Base-by-base conservation (phyloP, 2,888 invertebrate species). In the Drosophila picticornis region DNA sequence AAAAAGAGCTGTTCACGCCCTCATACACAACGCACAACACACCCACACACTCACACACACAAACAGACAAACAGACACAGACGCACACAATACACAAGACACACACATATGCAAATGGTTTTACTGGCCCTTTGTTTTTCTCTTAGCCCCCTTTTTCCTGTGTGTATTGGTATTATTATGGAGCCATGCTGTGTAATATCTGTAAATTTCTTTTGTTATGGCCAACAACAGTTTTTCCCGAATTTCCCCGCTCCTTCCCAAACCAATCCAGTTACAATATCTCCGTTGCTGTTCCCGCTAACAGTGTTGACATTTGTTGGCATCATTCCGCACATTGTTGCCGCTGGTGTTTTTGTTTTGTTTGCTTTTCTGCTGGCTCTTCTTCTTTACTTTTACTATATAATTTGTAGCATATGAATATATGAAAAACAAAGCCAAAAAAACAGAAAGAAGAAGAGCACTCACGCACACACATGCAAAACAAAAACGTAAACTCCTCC, bases 401-500 rank as follows among this genome's bases (percentile, higher is more conserved):
- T 88, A 88, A 88, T 89, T 88, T 90, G 90, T 88, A 87, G 82
- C 89, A 90, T 88, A 90, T 88, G 90, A 89, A 89, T 90, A 88
- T 84, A 86, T 80, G 84, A 79, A 81, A 83, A 80, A 78, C 64
- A 51, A 60, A 74, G 58, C 48, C 32, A 68, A 73, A 71, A 70
- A 46, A 46, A 46, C 4, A 38, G 32, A 13, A 22, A 29, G 52
- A 46, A 32, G 27, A 22, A 40, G 10, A 51, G 40, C 32, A 56
- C 48, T 56, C 38, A 48, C 55, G 16, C 40, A 25, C 19, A 25
- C 13, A 29, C 52, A 62, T 71, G 75, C 61, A 58, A 64, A 77
- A 67, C 76, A 69, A 65, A 64, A 77, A 67, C 74, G 71, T 67
- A 82, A 83, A 82, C 84, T 82, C 57, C 75, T 73, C 55, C 70